Evolutionary conservation across 1,140 invertebrate genomes (phyloP).

Genomic region (Galleria mellonella): DNA sequence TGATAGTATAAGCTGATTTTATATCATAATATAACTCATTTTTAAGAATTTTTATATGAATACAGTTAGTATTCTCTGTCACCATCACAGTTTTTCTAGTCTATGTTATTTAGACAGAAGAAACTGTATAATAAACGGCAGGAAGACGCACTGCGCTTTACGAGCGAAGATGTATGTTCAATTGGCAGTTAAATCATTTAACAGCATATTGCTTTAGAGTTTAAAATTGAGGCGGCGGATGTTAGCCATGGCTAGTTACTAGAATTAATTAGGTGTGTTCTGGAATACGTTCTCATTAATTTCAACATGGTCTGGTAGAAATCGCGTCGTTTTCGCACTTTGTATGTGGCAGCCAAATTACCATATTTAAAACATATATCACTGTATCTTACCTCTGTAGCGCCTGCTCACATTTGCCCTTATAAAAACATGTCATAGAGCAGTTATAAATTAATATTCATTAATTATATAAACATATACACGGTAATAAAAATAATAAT

Average conservation of each 20-base stretch:
- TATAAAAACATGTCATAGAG: not conserved
- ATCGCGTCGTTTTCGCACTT: constrained; percentile 32
- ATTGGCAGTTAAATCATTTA: constrained; percentile 47
- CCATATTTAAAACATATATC: constrained; percentile 36
- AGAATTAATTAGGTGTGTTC: constrained; percentile 46
- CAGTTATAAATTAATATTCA: constrained; percentile 3
- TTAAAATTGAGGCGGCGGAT: constrained; percentile 40
- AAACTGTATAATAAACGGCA: constrained; percentile 26
- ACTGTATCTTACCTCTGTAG: not conserved
- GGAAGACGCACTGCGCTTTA: constrained; percentile 45
- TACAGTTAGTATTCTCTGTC: constrained; percentile 14
- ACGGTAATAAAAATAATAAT: not conserved
- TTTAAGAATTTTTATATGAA: too few relatives aligned
- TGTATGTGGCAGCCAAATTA: constrained; percentile 28
- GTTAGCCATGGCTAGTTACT: constrained; percentile 23
- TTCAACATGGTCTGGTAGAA: constrained; percentile 34
- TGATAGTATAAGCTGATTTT: too few relatives aligned
- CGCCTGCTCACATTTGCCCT: not conserved
- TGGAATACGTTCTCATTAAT: constrained; percentile 56
- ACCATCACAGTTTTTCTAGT: constrained; percentile 3
- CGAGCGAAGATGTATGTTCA: constrained; percentile 39
- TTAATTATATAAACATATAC: constrained; percentile 1
- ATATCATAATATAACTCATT: too few relatives aligned
- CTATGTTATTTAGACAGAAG: constrained; percentile 15
- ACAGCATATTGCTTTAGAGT: constrained; percentile 40